These are phyloP conservation scores for Drosophila biarmipes DNA, from an alignment of 1,140 invertebrate species.

Conservation along the genomic window DNA sequence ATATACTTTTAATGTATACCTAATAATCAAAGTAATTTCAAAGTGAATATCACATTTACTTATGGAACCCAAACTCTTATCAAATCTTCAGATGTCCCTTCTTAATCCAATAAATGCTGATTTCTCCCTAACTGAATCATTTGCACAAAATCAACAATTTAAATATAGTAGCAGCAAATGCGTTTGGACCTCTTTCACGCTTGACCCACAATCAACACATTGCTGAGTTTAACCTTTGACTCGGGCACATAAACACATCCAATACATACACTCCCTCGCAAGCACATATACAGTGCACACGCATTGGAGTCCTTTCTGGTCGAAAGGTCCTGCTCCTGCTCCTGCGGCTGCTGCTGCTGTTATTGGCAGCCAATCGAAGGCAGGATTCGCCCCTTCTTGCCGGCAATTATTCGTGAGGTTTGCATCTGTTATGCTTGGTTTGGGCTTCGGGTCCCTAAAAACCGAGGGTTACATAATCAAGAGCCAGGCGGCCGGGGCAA, in stretches of 20 bases:
- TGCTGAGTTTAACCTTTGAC: conserved; percentile 54
- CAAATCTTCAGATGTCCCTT: too few relatives aligned
- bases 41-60: too few relatives aligned
- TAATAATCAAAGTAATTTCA: background rate
- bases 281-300: conserved; percentile 1
- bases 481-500: conserved; percentile 32
- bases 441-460: conserved; percentile 21
- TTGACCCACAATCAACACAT: conserved; percentile 65
- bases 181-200: conserved; percentile 57
- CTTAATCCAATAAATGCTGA: background rate
- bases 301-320: conserved; percentile 8
- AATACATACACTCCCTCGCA: background rate
- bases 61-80: background rate
- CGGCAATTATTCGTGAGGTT: conserved; percentile 61
- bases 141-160: conserved; percentile 65
- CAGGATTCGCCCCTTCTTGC: conserved; percentile 1
- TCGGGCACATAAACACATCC: conserved; percentile 10
- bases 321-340: conserved; percentile 28
- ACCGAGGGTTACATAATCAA: conserved; percentile 68
- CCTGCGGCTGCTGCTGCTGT: too few relatives aligned
- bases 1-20: background rate
- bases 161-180: conserved; percentile 49
- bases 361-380: conserved; percentile 70
- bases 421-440: conserved; percentile 44
- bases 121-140: conserved; percentile 21